Evolutionary conservation across 2,888 invertebrate species (phyloP), one percentile per base, ranked within the genome.

Genomic region (Dynastes grantii): DNA sequence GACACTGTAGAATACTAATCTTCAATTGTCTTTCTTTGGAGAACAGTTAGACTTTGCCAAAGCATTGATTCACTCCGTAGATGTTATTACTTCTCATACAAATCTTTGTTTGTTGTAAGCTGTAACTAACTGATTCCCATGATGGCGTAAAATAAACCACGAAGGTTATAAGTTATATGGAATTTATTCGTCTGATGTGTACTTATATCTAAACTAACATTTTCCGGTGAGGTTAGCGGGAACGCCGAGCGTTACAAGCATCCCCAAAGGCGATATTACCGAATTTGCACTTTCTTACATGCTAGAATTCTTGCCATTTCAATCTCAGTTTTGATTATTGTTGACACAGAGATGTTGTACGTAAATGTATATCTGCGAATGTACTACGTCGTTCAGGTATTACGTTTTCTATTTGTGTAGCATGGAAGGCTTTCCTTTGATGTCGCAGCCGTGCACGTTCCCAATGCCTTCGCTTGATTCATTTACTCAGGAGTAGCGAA

Each of bases 311-410:
- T 85, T 85, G 85, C 85, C 84, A 84, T 87, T 87, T 85, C 86
- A 87, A 86, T 87, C 85, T 84, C 84, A 84, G 85, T 85, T 86
- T 83, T 86, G 87, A 87, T 87, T 87, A 86, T 88, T 87, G 86
- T 87, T 87, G 85, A 87, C 87, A 85, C 84, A 86, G 85, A 85
- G n/a, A 53, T n/a, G n/a, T n/a, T n/a, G n/a, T 53, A n/a, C 11
- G 3, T 53, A n/a, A 53, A n/a, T 53, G 53, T n/a, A 53, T n/a
- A 53, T 53, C 4, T 53, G 11, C 53, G 16, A 16, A 53, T 53
- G 53, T 84, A 84, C 84, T 84, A 84, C 84, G 86, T 84, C 82
- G 11, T 29, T 22, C 84, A 82, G 82, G 84, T 85, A 85, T 86
- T 87, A 84, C 85, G 83, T 86, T 85, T 85, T 86, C 84, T 84